A percentile compares a stretch with the other conserved stretches of the same genome.
Conservation (phyloP, 2,113 vertebrate species). For the Chaetodon auriga region DNA sequence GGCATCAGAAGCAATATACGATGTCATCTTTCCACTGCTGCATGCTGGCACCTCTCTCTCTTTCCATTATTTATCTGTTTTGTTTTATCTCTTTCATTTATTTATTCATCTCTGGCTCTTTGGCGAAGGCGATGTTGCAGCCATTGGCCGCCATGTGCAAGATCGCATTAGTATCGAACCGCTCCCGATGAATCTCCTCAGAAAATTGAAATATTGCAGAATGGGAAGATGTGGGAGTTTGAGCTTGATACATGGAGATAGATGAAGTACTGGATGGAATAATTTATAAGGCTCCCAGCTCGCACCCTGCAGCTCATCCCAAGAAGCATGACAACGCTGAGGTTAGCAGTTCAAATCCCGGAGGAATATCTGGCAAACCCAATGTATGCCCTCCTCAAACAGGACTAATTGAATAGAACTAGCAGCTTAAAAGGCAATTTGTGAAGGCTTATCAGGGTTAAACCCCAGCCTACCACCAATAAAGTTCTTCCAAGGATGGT, state of each 20-base stretch:
- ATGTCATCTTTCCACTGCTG: conserved; percentile 50
- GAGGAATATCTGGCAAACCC: conserved; percentile 63
- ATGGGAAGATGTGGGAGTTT: conserved; percentile 66
- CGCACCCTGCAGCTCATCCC: conserved; percentile 29
- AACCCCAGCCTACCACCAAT: conserved; percentile 42
- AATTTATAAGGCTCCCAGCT: conserved; percentile 64
- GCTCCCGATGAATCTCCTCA: conserved; percentile 66
- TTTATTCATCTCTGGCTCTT: conserved; percentile 51
- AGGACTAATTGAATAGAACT: conserved; percentile 68
- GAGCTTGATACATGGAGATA: conserved; percentile 74
- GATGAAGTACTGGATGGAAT: conserved; percentile 73
- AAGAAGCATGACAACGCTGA: conserved; percentile 65
- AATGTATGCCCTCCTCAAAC: conserved; percentile 41
- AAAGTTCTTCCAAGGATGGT: neutral
- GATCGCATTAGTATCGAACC: conserved; percentile 71
- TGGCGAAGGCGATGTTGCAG: conserved; percentile 24
- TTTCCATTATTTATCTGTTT: conserved; percentile 69
- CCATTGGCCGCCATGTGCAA: neutral
- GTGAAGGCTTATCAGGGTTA: conserved; percentile 49
- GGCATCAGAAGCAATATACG: conserved; percentile 42
- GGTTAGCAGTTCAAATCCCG: conserved; percentile 74
- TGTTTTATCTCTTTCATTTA: conserved; percentile 59
- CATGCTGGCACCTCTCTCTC: conserved; percentile 26
- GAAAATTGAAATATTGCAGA: conserved; percentile 71
- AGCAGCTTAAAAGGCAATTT: conserved; percentile 66